Evolutionary conservation across 2,797 vertebrate species (phyloP).

Genomic region (Staurois parvus): DNA sequence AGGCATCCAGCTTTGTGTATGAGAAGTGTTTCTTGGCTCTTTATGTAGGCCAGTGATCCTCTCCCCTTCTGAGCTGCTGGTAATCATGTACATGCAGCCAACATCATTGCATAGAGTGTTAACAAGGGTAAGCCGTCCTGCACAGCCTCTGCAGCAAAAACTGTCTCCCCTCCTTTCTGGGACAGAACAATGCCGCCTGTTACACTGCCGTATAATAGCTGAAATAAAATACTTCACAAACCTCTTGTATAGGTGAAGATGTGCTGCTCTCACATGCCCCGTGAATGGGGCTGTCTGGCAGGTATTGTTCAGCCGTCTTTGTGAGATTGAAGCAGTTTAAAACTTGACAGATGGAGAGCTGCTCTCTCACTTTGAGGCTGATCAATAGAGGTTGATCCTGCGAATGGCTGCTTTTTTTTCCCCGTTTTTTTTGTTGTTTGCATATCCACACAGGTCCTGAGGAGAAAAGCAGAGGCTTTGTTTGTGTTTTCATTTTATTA

Average conservation of each 20-base stretch:
- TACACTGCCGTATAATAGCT: not conserved
- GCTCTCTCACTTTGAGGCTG: slow-evolving; percentile 61
- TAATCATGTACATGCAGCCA: slow-evolving; percentile 48
- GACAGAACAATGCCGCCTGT: slow-evolving; percentile 5
- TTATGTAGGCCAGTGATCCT: slow-evolving; percentile 36
- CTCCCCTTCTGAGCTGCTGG: slow-evolving; percentile 13
- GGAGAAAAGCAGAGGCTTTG: slow-evolving; percentile 23
- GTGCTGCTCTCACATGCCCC: not conserved
- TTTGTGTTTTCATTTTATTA: slow-evolving; percentile 5
- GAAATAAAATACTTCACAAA: slow-evolving; percentile 31
- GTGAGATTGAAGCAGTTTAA: slow-evolving; percentile 61
- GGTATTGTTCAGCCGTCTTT: slow-evolving; percentile 58
- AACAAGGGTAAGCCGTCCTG: slow-evolving; percentile 41
- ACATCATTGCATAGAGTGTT: slow-evolving; percentile 28
- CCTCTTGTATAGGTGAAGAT: slow-evolving; percentile 40
- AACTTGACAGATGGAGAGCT: slow-evolving; percentile 66
- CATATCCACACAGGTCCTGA: slow-evolving; percentile 11
- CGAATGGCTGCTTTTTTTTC: slow-evolving; percentile 56
- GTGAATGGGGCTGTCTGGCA: slow-evolving; percentile 32
- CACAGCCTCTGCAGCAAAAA: not conserved
- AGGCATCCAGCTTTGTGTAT: not conserved
- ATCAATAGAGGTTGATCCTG: slow-evolving; percentile 65
- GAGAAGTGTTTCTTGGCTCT: slow-evolving; percentile 17
- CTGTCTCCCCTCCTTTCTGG: slow-evolving; percentile 26
- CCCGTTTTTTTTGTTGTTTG: slow-evolving; percentile 45